Percentiles rank a stretch among this genome's conserved stretches.
Conservation (phyloP, 2,888 invertebrate genomes). For the Tipula lateralis region DNA sequence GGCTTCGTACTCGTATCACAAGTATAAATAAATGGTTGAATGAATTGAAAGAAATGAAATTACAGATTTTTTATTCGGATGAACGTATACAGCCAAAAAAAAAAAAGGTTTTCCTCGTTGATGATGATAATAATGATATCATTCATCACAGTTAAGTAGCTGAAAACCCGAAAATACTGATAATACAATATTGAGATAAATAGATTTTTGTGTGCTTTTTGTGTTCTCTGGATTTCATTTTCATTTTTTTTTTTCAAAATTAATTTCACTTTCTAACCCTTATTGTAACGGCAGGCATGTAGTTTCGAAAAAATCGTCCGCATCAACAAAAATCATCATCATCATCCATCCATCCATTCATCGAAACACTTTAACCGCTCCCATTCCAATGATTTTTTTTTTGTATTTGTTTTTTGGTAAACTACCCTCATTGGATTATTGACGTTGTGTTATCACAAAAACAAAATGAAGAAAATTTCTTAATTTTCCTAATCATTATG, state of each 20-base stretch:
- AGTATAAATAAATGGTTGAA: neutral
- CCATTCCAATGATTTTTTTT: neutral
- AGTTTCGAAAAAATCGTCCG: neutral
- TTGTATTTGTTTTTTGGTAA: neutral
- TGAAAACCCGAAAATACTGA: neutral
- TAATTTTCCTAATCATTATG: constrained; percentile 11
- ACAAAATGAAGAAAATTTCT: neutral
- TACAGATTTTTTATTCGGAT: constrained; percentile 24
- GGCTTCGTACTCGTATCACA: neutral
- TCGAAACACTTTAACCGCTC: neutral
- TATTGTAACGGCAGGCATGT: neutral
- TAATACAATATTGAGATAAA: constrained; percentile 24
- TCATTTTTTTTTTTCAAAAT: neutral
- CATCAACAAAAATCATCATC: neutral
- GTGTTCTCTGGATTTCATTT: neutral
- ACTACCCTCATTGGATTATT: constrained; percentile 15
- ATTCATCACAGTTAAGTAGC: constrained; percentile 24
- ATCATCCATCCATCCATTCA: neutral
- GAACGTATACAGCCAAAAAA: neutral
- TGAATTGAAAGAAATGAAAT: constrained; percentile 19
- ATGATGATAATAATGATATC: constrained; percentile 19
- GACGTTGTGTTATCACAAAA: constrained; percentile 13
- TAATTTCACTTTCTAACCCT: constrained; percentile 1
- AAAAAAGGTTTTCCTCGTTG: constrained; percentile 1
- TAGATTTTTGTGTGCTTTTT: constrained; percentile 19